Base-by-base conservation (phyloP, 2,797 vertebrate species). In the Saxicola maurus region DNA sequence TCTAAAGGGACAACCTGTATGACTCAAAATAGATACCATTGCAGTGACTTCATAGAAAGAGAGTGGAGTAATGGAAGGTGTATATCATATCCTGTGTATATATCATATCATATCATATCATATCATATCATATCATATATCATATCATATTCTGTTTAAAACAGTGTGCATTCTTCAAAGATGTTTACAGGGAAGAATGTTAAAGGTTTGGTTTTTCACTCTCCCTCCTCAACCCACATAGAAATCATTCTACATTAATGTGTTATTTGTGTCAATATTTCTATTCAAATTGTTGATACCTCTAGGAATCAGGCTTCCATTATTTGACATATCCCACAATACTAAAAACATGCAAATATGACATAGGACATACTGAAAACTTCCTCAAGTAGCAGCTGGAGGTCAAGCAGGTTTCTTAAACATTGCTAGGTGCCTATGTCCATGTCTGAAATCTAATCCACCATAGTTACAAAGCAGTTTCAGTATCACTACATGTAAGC, bases 1-100 rank as follows among this genome's bases (percentile, higher is more conserved):
- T 66, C 67, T 91, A 91, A 96, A 65, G 16, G 90, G 86, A 82
- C 92, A 96, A 94, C 49, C 24, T 19, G 4, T 27, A 9, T 42
- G 21, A 53, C 5, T 76, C 24, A 42, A 27, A 49, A 61, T 9
- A 62, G 27, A 42, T 35, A 45, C 6, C 0, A 1, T 87, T 73
- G 12, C 37, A 79, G 8, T 28, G 17, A 59, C 35, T 60, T 71
- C 16, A 61, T 51, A 61, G 6, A 65, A 64, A 75, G 40, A 28
- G 19, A 8, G 11, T 31, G 42, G 9, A 71, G 15, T 72, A 88
- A 68, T 49, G 8, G 33, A 74, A 71, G 33, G 11, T 64, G 13
- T 53, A 24, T 61, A 11, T 49, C 4, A 13, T n/a, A 21, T 30
- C 8, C 19, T 33, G 33, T 33, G 9, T 33, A 33, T 8, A 33